A percentile compares a stretch with the other conserved stretches of the same genome.
phyloP scores from a whole-genome alignment of 2,888 invertebrate genomes.

The Agrotis clavis region DNA sequence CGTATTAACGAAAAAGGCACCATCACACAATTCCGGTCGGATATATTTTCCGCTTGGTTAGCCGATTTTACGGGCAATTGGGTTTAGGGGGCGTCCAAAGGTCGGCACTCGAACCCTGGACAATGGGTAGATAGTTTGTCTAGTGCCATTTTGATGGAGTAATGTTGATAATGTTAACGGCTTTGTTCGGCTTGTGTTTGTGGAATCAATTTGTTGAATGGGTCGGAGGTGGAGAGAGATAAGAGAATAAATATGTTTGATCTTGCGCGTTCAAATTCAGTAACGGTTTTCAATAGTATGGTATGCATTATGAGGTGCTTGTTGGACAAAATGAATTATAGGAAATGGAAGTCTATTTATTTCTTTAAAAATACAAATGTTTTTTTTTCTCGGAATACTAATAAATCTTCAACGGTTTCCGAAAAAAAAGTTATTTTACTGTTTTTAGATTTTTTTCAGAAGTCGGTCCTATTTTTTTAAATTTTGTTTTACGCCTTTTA shows the following conservation, averaged over 20 bases:
- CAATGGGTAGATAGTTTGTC: conserved; percentile 84
- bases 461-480: no score
- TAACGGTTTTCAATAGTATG: neutral
- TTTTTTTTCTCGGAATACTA: no score
- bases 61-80: conserved; percentile 90
- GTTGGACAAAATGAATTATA: no score
- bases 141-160: conserved; percentile 84
- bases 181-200: conserved; percentile 56
- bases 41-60: conserved; percentile 90
- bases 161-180: conserved; percentile 84
- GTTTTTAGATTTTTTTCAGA: no score
- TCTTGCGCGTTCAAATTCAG: neutral
- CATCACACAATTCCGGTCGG: conserved; percentile 78
- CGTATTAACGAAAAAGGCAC: conserved; percentile 84
- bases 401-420: no score
- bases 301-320: no score
- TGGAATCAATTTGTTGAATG: conserved; percentile 55
- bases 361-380: no score
- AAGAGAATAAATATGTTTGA: neutral
- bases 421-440: no score
- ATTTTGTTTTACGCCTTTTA: no score
- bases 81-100: conserved; percentile 77
- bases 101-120: conserved; percentile 81
- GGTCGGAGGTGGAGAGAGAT: neutral
- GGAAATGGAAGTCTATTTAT: no score